phyloP scores from a whole-genome alignment of 2,113 vertebrate genomes.

The Psittacula cyanocephala region DNA sequence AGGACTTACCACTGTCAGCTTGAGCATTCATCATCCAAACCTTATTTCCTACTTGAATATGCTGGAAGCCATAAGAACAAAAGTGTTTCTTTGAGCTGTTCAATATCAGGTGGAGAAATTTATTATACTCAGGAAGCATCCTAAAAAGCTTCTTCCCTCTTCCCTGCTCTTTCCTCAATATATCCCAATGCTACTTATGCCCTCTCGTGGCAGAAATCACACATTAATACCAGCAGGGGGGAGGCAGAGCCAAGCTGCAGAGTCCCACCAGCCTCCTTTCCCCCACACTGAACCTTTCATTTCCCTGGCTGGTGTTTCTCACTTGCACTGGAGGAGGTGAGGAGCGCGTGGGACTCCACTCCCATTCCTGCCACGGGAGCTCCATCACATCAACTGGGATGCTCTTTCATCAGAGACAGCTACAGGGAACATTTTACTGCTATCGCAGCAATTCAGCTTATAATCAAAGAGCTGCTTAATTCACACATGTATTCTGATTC shows the following conservation, averaged over 20 bases:
- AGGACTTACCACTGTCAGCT: background rate
- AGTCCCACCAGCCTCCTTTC: background rate
- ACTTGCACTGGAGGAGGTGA: background rate
- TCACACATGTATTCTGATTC: background rate
- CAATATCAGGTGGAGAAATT: background rate
- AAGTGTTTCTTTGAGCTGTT: background rate
- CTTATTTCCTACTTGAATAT: background rate
- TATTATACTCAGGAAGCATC: background rate
- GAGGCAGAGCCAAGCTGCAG: background rate
- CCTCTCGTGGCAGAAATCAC: constrained; percentile 54
- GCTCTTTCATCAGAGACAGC: background rate
- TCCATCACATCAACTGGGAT: background rate
- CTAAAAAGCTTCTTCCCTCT: background rate
- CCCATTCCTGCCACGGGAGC: background rate
- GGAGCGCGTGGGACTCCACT: background rate
- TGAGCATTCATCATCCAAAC: background rate
- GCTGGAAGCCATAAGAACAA: background rate
- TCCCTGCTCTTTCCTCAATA: background rate
- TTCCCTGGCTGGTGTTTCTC: background rate
- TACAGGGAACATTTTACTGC: background rate
- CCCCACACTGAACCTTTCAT: rapidly evolving
- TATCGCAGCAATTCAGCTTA: background rate
- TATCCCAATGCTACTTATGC: constrained; percentile 31
- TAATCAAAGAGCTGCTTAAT: background rate
- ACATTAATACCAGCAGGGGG: background rate